These are phyloP conservation scores for Agrypnus murinus DNA, from an alignment of 2,888 invertebrate species.

Conservation along the genomic window DNA sequence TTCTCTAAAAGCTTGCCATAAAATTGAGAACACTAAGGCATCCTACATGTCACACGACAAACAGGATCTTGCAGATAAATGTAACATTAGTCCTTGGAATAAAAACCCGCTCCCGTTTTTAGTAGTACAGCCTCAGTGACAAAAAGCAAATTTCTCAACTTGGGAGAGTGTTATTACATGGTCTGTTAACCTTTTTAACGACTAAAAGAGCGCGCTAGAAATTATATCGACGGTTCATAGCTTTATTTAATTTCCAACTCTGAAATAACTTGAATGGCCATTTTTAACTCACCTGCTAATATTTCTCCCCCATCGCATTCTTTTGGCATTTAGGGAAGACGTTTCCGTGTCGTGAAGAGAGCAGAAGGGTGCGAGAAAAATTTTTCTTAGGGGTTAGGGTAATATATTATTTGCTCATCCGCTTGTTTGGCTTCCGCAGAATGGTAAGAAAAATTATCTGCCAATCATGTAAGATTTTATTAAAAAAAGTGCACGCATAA, in stretches of 20 bases:
- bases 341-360: neutral
- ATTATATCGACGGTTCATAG: neutral
- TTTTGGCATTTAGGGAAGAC: neutral
- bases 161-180: slow-evolving; percentile 30
- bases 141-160: slow-evolving; percentile 35
- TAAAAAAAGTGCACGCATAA: slow-evolving; percentile 23
- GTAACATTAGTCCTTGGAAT: slow-evolving; percentile 31
- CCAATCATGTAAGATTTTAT: slow-evolving; percentile 29
- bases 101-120: slow-evolving; percentile 20
- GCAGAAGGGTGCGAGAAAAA: neutral
- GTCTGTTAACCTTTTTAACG: slow-evolving; percentile 33
- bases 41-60: slow-evolving; percentile 33
- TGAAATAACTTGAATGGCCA: slow-evolving; percentile 3
- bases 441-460: slow-evolving; percentile 30
- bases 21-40: slow-evolving; percentile 36
- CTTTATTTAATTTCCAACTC: slow-evolving; percentile 9
- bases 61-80: slow-evolving; percentile 39
- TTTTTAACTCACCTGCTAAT: slow-evolving; percentile 21
- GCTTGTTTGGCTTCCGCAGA: slow-evolving; percentile 26
- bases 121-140: neutral
- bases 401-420: slow-evolving; percentile 25
- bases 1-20: slow-evolving; percentile 37
- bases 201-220: slow-evolving; percentile 10
- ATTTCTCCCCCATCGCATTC: neutral
- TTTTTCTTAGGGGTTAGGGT: slow-evolving; percentile 11